phyloP scores from a whole-genome alignment of 2,113 vertebrate genomes.

The Climacteris rufus region DNA sequence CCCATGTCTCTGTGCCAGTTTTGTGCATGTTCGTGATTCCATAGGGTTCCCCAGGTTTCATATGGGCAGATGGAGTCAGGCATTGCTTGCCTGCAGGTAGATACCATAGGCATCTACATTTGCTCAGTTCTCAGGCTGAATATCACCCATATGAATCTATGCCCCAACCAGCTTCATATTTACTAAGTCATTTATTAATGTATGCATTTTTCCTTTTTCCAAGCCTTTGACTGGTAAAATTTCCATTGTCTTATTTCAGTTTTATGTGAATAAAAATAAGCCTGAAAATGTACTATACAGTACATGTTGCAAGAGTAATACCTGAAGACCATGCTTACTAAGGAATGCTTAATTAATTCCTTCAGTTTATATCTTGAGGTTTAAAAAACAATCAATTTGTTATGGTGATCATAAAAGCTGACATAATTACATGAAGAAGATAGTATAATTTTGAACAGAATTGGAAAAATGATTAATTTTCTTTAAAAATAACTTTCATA shows the following conservation, averaged over 20 bases:
- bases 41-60: not conserved
- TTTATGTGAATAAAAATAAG: not conserved
- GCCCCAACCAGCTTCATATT: not conserved
- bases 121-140: not conserved
- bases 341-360: not conserved
- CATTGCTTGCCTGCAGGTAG: not conserved
- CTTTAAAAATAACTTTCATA: not conserved
- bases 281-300: not conserved
- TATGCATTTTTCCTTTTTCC: not conserved
- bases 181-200: not conserved
- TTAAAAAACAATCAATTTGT: not conserved
- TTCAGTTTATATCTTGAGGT: not conserved
- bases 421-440: not conserved
- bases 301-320: not conserved
- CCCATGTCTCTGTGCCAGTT: not conserved
- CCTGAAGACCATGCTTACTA: not conserved
- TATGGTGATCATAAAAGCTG: not conserved
- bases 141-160: not conserved
- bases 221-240: not conserved
- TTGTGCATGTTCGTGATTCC: not conserved
- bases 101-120: not conserved
- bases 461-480: not conserved
- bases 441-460: not conserved
- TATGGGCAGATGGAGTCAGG: rapidly evolving
- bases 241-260: not conserved